Evolutionary conservation across 2,113 vertebrate species (phyloP).

Genomic region (Solenodon paradoxus): DNA sequence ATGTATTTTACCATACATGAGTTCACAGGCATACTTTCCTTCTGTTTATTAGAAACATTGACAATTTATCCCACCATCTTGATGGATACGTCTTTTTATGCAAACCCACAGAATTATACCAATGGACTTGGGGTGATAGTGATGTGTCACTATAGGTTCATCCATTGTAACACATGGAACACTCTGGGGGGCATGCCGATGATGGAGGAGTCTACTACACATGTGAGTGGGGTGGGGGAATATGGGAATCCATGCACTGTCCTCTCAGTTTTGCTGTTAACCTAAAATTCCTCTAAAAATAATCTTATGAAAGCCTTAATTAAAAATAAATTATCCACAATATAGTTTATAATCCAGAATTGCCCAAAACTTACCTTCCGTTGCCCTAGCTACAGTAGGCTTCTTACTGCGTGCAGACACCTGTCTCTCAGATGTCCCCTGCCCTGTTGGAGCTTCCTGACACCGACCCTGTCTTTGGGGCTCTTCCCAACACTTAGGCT

Average conservation of each 20-base stretch:
- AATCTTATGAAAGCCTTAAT: not conserved
- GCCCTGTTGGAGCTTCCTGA: not conserved
- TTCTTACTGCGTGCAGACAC: not conserved
- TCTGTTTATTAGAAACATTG: not conserved
- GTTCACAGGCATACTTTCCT: not conserved
- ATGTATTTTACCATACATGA: too few species aligned
- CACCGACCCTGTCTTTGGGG: too few species aligned
- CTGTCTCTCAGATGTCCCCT: not conserved
- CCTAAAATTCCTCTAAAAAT: not conserved
- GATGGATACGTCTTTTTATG: not conserved
- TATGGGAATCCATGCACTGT: not conserved
- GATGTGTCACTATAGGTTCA: not conserved
- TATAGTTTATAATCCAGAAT: not conserved
- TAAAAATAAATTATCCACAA: not conserved
- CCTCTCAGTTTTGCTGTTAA: not conserved
- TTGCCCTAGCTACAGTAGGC: not conserved
- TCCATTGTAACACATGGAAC: not conserved
- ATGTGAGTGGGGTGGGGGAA: not conserved
- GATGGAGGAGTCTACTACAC: not conserved
- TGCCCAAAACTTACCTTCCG: not conserved
- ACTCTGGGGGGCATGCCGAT: not conserved
- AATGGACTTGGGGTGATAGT: not conserved
- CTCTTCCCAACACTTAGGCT: too few species aligned
- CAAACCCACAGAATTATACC: not conserved
- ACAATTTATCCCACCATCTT: not conserved